A percentile compares a stretch with the other conserved stretches of the same genome.
Conservation (phyloP, 53 echinoderm and acorn worm genomes). For the Temnopleurus reevesii region DNA sequence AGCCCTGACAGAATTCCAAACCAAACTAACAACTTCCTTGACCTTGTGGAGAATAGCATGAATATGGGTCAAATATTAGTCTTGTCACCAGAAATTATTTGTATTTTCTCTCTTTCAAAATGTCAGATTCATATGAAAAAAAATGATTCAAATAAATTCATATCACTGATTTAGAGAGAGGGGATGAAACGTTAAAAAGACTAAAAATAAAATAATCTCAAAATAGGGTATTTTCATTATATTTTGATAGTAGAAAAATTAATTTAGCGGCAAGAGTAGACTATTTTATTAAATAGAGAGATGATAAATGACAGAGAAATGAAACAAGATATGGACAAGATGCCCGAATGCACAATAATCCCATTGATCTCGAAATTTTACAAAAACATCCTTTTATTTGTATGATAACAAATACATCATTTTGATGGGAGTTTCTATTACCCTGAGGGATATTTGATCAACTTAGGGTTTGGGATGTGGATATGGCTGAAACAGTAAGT, state of each 20-base stretch:
- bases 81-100: background rate
- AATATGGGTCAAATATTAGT: background rate
- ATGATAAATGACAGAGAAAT: background rate
- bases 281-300: too few species aligned
- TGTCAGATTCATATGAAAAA: too few species aligned
- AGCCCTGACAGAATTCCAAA: slow-evolving; percentile 17
- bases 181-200: too few species aligned
- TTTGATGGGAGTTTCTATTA: slow-evolving; percentile 9
- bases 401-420: background rate
- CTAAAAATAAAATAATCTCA: too few species aligned
- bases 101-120: too few species aligned
- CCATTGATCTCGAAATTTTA: background rate
- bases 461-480: too few species aligned
- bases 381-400: background rate
- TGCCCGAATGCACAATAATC: background rate
- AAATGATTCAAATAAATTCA: too few species aligned
- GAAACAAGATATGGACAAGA: background rate
- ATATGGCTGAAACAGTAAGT: too few species aligned
- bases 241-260: too few species aligned
- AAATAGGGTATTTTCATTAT: too few species aligned
- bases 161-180: too few species aligned
- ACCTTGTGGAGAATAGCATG: background rate
- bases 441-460: background rate
- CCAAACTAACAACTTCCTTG: slow-evolving; percentile 25
- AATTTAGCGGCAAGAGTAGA: too few species aligned